These are phyloP conservation scores for Rhabdornis inornatus DNA, from an alignment of 2,113 vertebrate genomes.

Conservation along the genomic window DNA sequence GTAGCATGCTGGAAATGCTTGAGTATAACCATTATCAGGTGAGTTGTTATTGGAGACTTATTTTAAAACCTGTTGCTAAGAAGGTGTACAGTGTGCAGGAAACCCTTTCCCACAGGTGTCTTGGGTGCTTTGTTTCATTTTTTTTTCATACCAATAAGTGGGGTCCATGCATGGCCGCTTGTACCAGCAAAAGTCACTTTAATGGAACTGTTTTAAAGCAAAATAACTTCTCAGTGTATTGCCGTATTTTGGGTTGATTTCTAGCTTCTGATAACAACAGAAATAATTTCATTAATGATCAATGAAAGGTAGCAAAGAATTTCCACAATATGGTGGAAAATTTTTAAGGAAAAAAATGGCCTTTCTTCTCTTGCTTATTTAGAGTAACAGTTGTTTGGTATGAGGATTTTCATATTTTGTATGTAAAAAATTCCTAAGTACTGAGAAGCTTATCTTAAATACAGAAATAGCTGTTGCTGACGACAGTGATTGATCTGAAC, in stretches of 20 bases:
- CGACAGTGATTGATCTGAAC: conserved; percentile 34
- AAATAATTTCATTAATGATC: no score
- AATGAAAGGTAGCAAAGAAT: background rate
- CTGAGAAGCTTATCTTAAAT: background rate
- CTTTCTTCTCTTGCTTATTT: background rate
- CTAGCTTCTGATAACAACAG: rapidly evolving
- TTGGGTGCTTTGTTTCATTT: background rate
- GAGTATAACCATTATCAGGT: conserved; percentile 98
- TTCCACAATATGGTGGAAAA: background rate
- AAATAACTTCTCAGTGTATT: background rate
- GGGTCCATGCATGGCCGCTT: rapidly evolving
- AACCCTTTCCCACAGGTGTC: background rate
- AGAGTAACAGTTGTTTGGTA: background rate
- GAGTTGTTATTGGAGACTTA: conserved; percentile 55
- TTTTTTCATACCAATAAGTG: background rate
- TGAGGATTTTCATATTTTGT: background rate
- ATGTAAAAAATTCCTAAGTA: background rate
- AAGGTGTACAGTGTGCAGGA: background rate
- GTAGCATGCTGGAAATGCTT: conserved; percentile 94
- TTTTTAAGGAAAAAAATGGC: background rate
- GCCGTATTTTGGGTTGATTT: background rate
- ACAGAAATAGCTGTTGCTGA: conserved; percentile 23
- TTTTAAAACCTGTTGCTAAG: background rate
- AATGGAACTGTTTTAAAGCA: background rate
- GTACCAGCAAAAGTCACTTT: background rate